Conservation (phyloP, 2,113 vertebrate species). For the Orientallactaga bullata region DNA sequence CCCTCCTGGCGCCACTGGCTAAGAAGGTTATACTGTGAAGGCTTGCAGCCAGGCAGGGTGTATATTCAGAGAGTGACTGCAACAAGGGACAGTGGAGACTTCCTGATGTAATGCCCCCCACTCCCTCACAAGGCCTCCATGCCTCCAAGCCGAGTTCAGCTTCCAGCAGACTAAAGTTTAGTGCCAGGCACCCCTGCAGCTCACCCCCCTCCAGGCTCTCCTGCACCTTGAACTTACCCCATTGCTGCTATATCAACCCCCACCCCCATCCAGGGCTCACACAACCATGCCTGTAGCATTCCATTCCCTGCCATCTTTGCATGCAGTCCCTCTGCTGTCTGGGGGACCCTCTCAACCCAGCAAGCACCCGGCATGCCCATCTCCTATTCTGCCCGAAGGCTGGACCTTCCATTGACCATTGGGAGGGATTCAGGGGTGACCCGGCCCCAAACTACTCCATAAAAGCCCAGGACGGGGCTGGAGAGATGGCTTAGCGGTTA, state of each 20-base stretch:
- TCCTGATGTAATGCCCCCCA: neutral
- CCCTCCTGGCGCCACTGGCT: neutral
- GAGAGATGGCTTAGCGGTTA: too few species aligned
- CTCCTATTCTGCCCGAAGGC: neutral
- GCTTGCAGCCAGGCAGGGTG: neutral
- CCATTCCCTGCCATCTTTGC: neutral
- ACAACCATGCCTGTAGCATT: accelerated
- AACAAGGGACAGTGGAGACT: neutral
- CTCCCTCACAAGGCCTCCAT: neutral
- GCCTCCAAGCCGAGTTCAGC: neutral
- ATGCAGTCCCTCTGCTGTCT: neutral
- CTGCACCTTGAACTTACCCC: neutral
- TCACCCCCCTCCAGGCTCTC: neutral
- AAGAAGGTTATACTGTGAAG: neutral
- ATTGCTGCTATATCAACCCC: neutral
- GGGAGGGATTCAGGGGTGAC: neutral
- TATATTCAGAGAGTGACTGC: neutral
- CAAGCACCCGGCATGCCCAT: neutral
- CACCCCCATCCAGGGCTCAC: accelerated
- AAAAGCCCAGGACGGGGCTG: neutral
- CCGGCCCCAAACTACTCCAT: neutral
- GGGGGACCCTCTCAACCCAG: neutral
- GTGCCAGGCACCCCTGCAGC: neutral
- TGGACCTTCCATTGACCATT: neutral
- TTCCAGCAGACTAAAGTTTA: neutral